Conservation (phyloP, 2,797 vertebrate species). For the Amblyraja radiata region DNA sequence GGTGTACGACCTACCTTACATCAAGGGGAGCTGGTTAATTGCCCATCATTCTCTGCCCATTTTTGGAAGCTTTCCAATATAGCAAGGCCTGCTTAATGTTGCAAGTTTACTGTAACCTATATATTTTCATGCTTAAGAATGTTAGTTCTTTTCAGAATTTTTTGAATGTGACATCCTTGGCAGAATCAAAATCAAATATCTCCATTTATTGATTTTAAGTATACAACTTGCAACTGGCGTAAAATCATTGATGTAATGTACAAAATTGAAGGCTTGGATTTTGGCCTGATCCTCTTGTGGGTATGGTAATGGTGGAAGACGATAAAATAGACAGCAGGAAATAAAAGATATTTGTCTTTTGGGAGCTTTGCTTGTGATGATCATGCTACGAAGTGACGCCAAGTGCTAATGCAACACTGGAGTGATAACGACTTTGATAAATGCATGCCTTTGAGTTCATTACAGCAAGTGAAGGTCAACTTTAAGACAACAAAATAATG, state of each 20-base stretch:
- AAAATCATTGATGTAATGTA: background rate
- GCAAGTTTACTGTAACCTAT: conserved; percentile 64
- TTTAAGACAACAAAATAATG: conserved; percentile 9
- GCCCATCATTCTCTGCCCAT: too few relatives aligned
- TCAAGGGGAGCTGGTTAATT: background rate
- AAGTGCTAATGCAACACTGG: conserved; percentile 2
- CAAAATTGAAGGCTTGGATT: conserved; percentile 6
- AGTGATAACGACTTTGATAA: background rate
- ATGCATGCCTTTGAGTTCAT: conserved; percentile 13
- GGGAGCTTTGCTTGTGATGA: background rate
- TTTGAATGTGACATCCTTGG: background rate
- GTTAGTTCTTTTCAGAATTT: background rate
- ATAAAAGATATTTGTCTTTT: background rate
- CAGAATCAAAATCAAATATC: background rate
- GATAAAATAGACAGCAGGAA: conserved; percentile 12
- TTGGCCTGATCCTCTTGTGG: background rate
- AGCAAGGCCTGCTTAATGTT: conserved; percentile 75
- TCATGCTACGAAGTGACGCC: background rate
- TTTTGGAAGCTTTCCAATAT: too few relatives aligned
- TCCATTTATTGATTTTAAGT: background rate
- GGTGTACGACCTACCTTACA: background rate
- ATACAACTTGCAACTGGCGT: background rate
- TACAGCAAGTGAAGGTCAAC: background rate
- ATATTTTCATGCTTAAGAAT: conserved; percentile 53
- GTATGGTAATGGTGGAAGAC: background rate